phyloP scores from a whole-genome alignment of 2,888 invertebrate species.

The Amblyteles armatorius region DNA sequence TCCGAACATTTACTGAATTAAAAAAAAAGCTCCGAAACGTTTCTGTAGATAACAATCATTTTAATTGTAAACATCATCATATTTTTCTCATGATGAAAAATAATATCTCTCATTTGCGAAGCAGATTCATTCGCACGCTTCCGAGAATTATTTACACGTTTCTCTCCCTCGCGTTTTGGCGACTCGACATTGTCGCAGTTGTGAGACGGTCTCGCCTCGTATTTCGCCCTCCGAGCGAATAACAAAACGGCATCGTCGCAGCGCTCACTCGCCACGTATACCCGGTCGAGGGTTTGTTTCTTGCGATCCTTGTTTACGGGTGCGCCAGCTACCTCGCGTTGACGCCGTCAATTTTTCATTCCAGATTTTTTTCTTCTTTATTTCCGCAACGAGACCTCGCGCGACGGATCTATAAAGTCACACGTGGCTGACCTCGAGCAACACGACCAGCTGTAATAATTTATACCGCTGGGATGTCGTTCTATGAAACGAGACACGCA shows the following conservation, averaged over 20 bases:
- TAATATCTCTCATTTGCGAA: neutral
- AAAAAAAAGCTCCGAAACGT: no score
- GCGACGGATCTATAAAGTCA: conserved; percentile 51
- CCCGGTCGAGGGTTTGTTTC: neutral
- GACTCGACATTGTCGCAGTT: neutral
- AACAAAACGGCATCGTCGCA: neutral
- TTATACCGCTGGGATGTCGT: conserved; percentile 48
- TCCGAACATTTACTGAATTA: no score
- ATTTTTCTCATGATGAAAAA: no score
- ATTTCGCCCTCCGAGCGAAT: conserved; percentile 24
- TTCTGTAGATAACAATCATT: no score
- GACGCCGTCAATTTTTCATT: conserved; percentile 42
- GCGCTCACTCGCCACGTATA: conserved; percentile 3
- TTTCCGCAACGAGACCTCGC: conserved; percentile 49
- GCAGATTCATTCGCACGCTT: conserved; percentile 9
- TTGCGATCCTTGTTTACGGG: conserved; percentile 22
- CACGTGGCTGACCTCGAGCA: conserved; percentile 51
- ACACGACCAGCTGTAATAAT: conserved; percentile 38
- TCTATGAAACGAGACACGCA: neutral
- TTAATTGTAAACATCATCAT: no score
- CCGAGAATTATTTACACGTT: neutral
- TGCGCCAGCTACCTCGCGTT: conserved; percentile 27
- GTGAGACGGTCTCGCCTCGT: conserved; percentile 21
- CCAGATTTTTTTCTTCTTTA: conserved; percentile 32
- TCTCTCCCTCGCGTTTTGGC: neutral